A percentile compares a stretch with the other conserved stretches of the same genome.
These are phyloP conservation scores for Aleiodes sp. DNA, from an alignment of 1,140 invertebrate genomes.

Conservation along the genomic window DNA sequence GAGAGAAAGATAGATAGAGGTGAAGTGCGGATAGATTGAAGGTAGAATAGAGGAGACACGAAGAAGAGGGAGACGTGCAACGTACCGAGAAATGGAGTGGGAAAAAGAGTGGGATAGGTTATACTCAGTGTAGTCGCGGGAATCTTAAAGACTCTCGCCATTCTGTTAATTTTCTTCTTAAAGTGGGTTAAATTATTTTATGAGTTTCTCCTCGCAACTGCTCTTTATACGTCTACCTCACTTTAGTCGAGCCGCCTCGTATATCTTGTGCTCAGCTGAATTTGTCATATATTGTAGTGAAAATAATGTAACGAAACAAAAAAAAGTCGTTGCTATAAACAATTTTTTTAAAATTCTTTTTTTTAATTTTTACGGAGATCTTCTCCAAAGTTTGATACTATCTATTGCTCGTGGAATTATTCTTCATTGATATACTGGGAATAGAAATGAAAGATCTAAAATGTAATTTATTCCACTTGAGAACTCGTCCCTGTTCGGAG, in stretches of 20 bases:
- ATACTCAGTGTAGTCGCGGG: constrained; percentile 42
- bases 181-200: constrained; percentile 64
- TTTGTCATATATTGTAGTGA: neutral
- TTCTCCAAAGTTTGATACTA: too few relatives aligned
- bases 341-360: too few relatives aligned
- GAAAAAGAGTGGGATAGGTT: neutral
- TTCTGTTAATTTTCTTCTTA: constrained; percentile 64
- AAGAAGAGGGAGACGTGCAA: constrained; percentile 10
- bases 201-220: constrained; percentile 43
- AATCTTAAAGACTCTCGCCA: constrained; percentile 64
- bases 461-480: too few relatives aligned
- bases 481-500: too few relatives aligned
- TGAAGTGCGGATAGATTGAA: constrained; percentile 10
- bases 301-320: too few relatives aligned
- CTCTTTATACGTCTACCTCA: neutral
- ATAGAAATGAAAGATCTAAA: too few relatives aligned
- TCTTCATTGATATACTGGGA: too few relatives aligned
- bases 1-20: constrained; percentile 39
- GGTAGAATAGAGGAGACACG: constrained; percentile 11
- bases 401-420: too few relatives aligned
- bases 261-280: constrained; percentile 11
- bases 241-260: constrained; percentile 11
- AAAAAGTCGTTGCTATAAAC: too few relatives aligned
- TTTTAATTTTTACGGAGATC: too few relatives aligned
- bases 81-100: constrained; percentile 36